Conservation (phyloP, 2,113 vertebrate species). For the Dolichallabes microphthalmus region DNA sequence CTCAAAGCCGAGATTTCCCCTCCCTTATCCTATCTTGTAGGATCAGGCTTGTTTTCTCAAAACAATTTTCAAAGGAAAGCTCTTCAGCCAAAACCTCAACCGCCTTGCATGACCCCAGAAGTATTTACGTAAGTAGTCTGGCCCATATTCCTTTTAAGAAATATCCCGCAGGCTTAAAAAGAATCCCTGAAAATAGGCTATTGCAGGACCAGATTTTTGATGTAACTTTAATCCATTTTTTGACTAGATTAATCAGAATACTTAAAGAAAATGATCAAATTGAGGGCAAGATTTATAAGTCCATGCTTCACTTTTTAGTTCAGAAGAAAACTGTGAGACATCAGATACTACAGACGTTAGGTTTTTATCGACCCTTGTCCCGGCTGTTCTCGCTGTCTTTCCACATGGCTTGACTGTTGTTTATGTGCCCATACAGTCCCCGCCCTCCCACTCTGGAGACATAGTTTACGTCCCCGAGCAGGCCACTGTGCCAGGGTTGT, state of each 20-base stretch:
- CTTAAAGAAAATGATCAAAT: not conserved
- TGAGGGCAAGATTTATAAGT: not conserved
- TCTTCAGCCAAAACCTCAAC: constrained; percentile 48
- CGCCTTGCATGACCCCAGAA: constrained; percentile 55
- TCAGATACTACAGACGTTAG: constrained; percentile 35
- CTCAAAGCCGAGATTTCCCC: constrained; percentile 47
- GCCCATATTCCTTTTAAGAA: constrained; percentile 26
- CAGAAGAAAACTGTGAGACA: constrained; percentile 14
- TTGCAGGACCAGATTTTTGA: not conserved
- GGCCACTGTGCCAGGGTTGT: constrained; percentile 25
- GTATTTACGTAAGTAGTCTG: constrained; percentile 59
- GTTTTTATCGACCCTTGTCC: constrained; percentile 13
- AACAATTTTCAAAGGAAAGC: constrained; percentile 44
- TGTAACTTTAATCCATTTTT: constrained; percentile 7
- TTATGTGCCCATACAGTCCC: constrained; percentile 37
- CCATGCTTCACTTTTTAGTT: not conserved
- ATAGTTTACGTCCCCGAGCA: not conserved
- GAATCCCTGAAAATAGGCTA: constrained; percentile 29
- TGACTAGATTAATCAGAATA: not conserved
- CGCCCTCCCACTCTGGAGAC: constrained; percentile 23
- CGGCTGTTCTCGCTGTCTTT: constrained; percentile 27
- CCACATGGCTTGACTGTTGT: constrained; percentile 41
- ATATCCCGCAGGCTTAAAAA: constrained; percentile 46
- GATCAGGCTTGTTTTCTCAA: constrained; percentile 39
- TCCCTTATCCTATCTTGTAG: constrained; percentile 24